Evolutionary conservation across 2,888 invertebrate genomes (phyloP).

Genomic region (Argyresthia albistria): DNA sequence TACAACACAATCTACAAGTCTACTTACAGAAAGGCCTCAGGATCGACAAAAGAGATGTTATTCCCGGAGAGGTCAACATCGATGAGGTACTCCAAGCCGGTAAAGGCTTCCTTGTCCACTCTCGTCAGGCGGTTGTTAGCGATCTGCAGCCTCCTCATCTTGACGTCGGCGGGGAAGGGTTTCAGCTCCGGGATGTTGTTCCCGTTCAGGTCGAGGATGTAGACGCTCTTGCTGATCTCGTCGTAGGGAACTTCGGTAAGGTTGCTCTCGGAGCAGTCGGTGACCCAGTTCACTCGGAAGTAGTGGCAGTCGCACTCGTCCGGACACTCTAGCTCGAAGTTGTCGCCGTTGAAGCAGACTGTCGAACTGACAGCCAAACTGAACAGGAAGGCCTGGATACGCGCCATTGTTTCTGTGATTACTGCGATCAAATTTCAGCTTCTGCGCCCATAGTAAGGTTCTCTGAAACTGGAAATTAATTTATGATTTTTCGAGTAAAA

Average conservation of each 20-base stretch:
- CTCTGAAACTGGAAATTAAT: constrained; percentile 11
- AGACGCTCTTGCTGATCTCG: constrained; percentile 79
- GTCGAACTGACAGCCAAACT: constrained; percentile 32
- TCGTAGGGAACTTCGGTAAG: constrained; percentile 78
- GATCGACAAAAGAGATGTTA: constrained; percentile 74
- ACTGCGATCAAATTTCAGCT: constrained; percentile 15
- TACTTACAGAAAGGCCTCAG: constrained; percentile 77
- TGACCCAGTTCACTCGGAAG: constrained; percentile 83
- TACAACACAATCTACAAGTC: too few relatives aligned
- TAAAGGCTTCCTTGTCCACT: constrained; percentile 74
- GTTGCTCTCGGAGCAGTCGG: constrained; percentile 83
- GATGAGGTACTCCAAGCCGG: constrained; percentile 76
- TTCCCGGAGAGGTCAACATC: constrained; percentile 81
- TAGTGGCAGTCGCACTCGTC: constrained; percentile 84
- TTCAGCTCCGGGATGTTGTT: constrained; percentile 74
- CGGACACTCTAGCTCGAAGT: constrained; percentile 78
- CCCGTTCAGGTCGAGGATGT: constrained; percentile 79
- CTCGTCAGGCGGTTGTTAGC: constrained; percentile 76
- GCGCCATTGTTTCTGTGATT: constrained; percentile 28
- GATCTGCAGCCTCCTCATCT: constrained; percentile 78
- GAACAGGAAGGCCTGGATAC: constrained; percentile 28
- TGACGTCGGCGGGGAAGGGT: constrained; percentile 78
- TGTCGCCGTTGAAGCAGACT: constrained; percentile 71
- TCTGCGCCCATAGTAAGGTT: constrained; percentile 19
- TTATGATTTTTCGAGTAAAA: too few relatives aligned